Percentiles rank a stretch among this genome's conserved stretches.
These are phyloP conservation scores for Planiliza haematocheilus DNA, from an alignment of 2,113 vertebrate genomes.

Conservation along the genomic window DNA sequence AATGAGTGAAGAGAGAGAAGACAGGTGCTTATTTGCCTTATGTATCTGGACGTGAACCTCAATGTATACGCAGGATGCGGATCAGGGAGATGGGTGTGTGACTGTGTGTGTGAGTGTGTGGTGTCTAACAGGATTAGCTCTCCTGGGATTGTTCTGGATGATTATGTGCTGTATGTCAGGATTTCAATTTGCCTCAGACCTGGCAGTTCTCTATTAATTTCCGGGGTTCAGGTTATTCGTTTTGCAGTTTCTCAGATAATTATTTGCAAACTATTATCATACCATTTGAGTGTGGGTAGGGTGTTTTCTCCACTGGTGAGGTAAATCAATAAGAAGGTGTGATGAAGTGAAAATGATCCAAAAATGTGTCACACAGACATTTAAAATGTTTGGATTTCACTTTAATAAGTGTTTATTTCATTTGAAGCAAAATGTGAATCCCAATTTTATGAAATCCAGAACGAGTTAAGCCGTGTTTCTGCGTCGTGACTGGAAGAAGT, in stretches of 20 bases:
- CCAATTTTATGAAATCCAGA: too few relatives aligned
- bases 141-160: conserved; percentile 54
- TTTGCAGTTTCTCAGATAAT: too few relatives aligned
- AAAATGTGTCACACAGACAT: too few relatives aligned
- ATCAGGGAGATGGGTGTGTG: too few relatives aligned
- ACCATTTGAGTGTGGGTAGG: background rate
- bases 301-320: background rate
- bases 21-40: background rate
- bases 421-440: too few relatives aligned
- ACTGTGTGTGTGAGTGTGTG: background rate
- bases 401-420: too few relatives aligned
- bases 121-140: conserved; percentile 61
- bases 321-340: background rate
- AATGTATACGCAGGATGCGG: too few relatives aligned
- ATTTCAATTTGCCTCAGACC: conserved; percentile 55
- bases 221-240: background rate
- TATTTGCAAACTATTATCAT: background rate
- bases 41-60: background rate
- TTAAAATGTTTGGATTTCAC: too few relatives aligned
- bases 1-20: background rate
- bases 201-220: too few relatives aligned
- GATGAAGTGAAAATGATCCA: too few relatives aligned
- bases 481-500: too few relatives aligned
- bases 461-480: too few relatives aligned
- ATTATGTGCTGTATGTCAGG: conserved; percentile 56